Evolutionary conservation across 2,888 invertebrate species (phyloP), one percentile per base, ranked within the genome.

Genomic region (Trypoxylon attenuatum): DNA sequence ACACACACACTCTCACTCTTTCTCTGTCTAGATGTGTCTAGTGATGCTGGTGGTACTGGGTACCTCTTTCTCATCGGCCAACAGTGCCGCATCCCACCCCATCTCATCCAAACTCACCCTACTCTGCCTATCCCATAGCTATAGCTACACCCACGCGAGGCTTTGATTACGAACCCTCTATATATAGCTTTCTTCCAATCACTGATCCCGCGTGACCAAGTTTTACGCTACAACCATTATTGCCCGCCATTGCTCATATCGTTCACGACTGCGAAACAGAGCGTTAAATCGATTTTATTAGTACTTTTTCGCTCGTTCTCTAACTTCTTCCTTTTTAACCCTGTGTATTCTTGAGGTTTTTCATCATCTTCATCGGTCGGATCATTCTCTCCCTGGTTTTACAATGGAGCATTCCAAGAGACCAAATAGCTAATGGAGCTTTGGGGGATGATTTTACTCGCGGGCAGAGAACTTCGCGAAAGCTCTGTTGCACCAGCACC

Each of bases 1-100:
- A n/a, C n/a, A n/a, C n/a, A n/a, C n/a, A n/a, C n/a, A n/a, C n/a
- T n/a, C n/a, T n/a, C n/a, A n/a, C n/a, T n/a, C n/a, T n/a, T n/a
- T n/a, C n/a, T n/a, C n/a, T n/a, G n/a, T n/a, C n/a, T n/a, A n/a
- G n/a, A n/a, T n/a, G n/a, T n/a, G n/a, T n/a, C n/a, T n/a, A n/a
- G n/a, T n/a, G n/a, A n/a, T n/a, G n/a, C n/a, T n/a, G n/a, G n/a
- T 13, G 22, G 53, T 29, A 42, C 23, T 46, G 42, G 43, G 41
- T 33, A 21, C 22, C 42, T 33, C 38, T 45, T 59, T 58, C 63
- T 61, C 50, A 61, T 61, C 61, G 45, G 33, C 16, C 6, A 29
- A 19, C 15, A 22, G 23, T 23, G 22, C 10, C 51, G 22, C 50
- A 50, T 45, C 51, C 54, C 27, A 23, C 8, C 21, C 39, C 13